Evolutionary conservation across 2,113 vertebrate genomes (phyloP), one percentile per base, ranked within the genome.

Genomic region (Percopsis transmontana): DNA sequence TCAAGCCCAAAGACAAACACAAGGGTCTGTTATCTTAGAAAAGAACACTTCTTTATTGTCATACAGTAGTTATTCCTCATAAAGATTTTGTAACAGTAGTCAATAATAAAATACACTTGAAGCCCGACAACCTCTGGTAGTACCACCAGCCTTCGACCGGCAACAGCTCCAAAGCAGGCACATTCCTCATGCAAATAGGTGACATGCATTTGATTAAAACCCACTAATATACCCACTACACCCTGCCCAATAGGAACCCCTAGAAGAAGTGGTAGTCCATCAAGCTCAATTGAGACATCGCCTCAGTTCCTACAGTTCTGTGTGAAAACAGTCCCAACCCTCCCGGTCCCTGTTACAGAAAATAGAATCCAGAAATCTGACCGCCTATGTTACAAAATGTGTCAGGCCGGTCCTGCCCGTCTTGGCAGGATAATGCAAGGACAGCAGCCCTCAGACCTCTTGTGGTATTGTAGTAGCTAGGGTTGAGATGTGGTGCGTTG

Each of bases 101-200:
- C 52, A 50, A 80, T 91, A 92, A 83, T 89, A 93, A 93, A 93
- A 92, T 91, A 92, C 90, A 90, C 88, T 80, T 88, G 79, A 83
- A 75, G 67, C 72, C 79, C 77, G 39, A 56, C 68, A 58, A 55
- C 86, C 72, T 77, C 73, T 68, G 60, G 19, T 1, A 57, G 68
- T 27, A 58, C 64, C 58, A 20, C 50, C 19, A 50, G 58, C 60
- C 62, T 51, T 56, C 67, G 13, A 44, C 44, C 70, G 69, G 59
- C 59, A n/a, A 59, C 50, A 80, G 64, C 66, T 81, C 83, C 75
- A 68, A 85, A 82, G 79, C 91, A 91, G 89, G 89, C 89, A 89
- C 88, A 88, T 92, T 91, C 87, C 82, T 90, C 93, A 94, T 93
- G 92, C 91, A 93, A 88, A 86, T 83, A 82, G 80, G 85, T 81